Conservation (phyloP, 2,797 vertebrate genomes). For the Neosalanx taihuensis region DNA sequence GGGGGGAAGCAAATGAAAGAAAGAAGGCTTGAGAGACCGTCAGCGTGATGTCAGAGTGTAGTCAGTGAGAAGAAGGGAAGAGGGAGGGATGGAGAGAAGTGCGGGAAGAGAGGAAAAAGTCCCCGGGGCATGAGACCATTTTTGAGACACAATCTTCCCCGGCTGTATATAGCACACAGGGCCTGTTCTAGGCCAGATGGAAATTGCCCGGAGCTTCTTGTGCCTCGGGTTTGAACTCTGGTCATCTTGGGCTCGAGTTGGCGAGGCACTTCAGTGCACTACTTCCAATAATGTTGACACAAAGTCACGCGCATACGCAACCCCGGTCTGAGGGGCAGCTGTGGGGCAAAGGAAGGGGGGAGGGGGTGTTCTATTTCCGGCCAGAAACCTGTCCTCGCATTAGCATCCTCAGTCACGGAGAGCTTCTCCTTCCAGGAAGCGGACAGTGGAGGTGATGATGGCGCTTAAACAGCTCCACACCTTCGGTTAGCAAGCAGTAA, state of each 20-base stretch:
- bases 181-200: conserved; percentile 46
- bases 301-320: conserved; percentile 5
- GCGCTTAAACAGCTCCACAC: not conserved
- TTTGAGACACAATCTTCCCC: conserved; percentile 32
- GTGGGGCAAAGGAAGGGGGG: conserved; percentile 1
- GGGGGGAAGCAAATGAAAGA: conserved; percentile 16
- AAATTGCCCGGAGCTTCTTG: conserved; percentile 39
- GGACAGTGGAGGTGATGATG: conserved; percentile 18
- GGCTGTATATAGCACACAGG: conserved; percentile 28
- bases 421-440: conserved; percentile 49
- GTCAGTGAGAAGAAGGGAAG: conserved; percentile 20
- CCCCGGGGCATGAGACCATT: conserved; percentile 39
- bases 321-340: conserved; percentile 10
- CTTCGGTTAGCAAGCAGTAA: not conserved
- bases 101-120: conserved; percentile 7
- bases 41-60: not conserved
- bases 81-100: conserved; percentile 13
- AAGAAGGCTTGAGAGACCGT: not conserved
- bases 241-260: conserved; percentile 23
- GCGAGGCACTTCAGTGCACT: conserved; percentile 10
- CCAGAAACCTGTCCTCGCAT: conserved; percentile 37
- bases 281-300: conserved; percentile 8
- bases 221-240: conserved; percentile 21
- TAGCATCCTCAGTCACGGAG: conserved; percentile 41
- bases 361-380: conserved; percentile 43